These are phyloP conservation scores for Notarius lentiginosus DNA, from an alignment of 2,113 vertebrate species.

Conservation along the genomic window DNA sequence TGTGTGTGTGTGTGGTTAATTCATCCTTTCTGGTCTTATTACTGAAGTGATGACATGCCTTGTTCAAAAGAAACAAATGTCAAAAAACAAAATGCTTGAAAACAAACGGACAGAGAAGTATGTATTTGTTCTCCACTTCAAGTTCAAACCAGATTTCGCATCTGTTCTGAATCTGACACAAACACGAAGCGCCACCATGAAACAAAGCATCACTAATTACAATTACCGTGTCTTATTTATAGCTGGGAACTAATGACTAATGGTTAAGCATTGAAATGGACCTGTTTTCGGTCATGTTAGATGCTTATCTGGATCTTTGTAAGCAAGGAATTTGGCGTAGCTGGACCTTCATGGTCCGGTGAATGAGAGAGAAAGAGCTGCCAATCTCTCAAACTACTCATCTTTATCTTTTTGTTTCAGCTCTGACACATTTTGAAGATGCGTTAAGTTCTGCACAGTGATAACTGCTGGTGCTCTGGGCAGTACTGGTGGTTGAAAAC, in stretches of 20 bases:
- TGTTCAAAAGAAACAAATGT: background rate
- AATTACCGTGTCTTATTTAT: background rate
- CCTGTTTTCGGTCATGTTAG: background rate
- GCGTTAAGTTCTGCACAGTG: background rate
- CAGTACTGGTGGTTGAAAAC: background rate
- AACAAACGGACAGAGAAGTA: background rate
- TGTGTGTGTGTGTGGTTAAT: background rate
- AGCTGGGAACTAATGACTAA: background rate
- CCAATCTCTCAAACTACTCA: background rate
- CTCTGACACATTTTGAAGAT: background rate
- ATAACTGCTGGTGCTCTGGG: background rate
- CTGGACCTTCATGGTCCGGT: background rate
- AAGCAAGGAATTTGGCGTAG: background rate
- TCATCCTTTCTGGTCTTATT: background rate
- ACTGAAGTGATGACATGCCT: background rate
- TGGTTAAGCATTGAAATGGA: background rate
- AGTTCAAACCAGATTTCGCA: background rate
- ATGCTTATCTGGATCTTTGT: background rate
- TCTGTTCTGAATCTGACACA: background rate
- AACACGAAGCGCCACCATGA: background rate
- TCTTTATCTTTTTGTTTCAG: background rate
- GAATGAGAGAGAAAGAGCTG: background rate
- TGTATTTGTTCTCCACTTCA: background rate
- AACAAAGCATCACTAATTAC: background rate
- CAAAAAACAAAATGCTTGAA: background rate